Base-by-base conservation (phyloP, 2,888 invertebrate genomes). In the Brassicogethes aeneus region DNA sequence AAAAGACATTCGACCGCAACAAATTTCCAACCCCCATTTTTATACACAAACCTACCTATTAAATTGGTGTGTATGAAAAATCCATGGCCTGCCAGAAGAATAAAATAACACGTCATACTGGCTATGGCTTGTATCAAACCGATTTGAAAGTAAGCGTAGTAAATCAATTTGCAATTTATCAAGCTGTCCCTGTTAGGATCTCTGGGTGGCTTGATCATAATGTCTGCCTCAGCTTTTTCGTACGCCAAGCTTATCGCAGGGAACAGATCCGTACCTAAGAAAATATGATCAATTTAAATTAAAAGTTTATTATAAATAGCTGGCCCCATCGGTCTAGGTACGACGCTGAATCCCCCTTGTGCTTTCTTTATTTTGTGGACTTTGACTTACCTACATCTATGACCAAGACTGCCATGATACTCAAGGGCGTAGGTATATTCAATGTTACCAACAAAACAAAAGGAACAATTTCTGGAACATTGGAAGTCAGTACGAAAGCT, bases 51-150 rank as follows among this genome's bases (percentile, higher is more conserved):
- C n/a, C n/a, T 49, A 15, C 57, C 55, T 32, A 55, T 23, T 41
- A 91, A 69, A 46, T 70, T 69, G 2, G n/a, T n/a, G 23, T 10
- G 23, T 23, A 23, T 7, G 23, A 23, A 23, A 68, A 90, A 91
- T 1, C 90, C 90, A 50, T 82, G 77, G 54, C 82, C 78, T 2
- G 84, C 85, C 76, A 85, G 82, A 42, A 88, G 79, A 39, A 85
- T 74, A 57, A 86, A 84, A 64, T 89, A 91, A 2, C 80, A 73
- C 60, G 80, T 83, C 71, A 90, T 84, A 5, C 85, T 87, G 31
- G 82, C 85, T 32, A 79, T 79, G 14, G 87, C 83, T 68, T 91
- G 90, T 51, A 91, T 85, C 64, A 90, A 72, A 38, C 90, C 91
- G 48, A 91, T 81, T 70, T 91, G 89, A 46, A 85, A 85, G 63